Evolutionary conservation across 2,888 invertebrate genomes (phyloP), one percentile per base, ranked within the genome.

Genomic region (Minunthozetes semirufus): DNA sequence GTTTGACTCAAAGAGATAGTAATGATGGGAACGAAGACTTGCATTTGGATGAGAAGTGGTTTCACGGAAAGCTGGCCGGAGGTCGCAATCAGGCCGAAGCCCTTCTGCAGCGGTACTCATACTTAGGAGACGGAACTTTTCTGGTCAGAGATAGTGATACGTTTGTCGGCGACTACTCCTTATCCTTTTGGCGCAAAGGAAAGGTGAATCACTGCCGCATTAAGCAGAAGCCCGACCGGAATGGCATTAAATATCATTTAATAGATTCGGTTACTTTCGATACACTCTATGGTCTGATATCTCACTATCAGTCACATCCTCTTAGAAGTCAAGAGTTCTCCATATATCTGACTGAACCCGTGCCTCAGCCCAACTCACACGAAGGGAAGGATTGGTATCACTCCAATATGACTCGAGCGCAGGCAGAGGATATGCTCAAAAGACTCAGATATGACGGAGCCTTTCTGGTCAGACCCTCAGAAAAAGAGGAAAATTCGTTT

Each of bases 311-410:
- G 73, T 88, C 88, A 78, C 88, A 92, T 84, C 92, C 94, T 74
- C 84, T 97, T 71, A 86, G 93, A 48, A 94, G 94, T 81, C 90
- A 90, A 86, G 93, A 94, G 83, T 95, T 95, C 83, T 87, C 91
- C 42, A 93, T 95, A 79, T 91, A 88, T 0, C 85, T 97, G 0
- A 89, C 88, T 80, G 92, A 94, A 81, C 93, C 96, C 0, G 95
- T 96, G 1, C 96, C 96, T 0, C 96, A 95, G 82, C 94, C 94
- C 25, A 93, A 92, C 81, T 53, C 70, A 81, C 96, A 97, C 80
- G 94, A 94, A 82, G 90, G 89, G 75, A 91, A 92, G 84, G 92
- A 91, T 79, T 97, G 96, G 96, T 97, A 90, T 85, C 93, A 93
- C 81, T 87, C 90, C 0, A 87, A 88, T 72, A 90, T 93, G 79